Conservation (phyloP, 1,140 invertebrate species). For the Magallana gigas region DNA sequence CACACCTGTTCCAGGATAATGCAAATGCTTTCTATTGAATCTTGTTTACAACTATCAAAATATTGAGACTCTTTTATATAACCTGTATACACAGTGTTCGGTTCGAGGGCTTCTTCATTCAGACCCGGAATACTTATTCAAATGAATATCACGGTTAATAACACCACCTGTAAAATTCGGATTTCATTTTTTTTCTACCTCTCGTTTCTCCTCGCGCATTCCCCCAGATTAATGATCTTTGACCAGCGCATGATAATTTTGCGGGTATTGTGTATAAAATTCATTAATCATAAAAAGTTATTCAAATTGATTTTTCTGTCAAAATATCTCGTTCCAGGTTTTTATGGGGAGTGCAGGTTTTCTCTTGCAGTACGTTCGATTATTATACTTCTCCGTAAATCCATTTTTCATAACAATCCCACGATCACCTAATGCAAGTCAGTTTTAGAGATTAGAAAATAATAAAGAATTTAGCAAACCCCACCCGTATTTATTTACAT, state of each 20-base stretch:
- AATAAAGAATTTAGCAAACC: constrained; percentile 6
- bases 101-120: background rate
- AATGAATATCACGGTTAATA: background rate
- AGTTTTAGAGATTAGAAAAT: background rate
- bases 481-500: constrained; percentile 33
- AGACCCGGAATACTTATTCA: background rate
- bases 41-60: constrained; percentile 33
- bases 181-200: background rate
- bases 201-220: background rate
- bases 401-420: background rate
- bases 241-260: constrained; percentile 18
- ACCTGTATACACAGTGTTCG: background rate
- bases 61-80: constrained; percentile 22
- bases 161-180: constrained; percentile 13
- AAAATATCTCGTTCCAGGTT: constrained; percentile 24
- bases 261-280: constrained; percentile 20
- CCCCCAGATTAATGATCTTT: constrained; percentile 13
- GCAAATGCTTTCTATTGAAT: background rate
- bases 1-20: constrained; percentile 9
- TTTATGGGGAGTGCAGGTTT: background rate
- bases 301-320: constrained; percentile 29
- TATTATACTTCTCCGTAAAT: background rate
- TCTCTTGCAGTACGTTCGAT: background rate
- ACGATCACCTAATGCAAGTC: background rate
- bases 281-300: constrained; percentile 25